Evolutionary conservation across 2,113 vertebrate genomes (phyloP), one percentile per base, ranked within the genome.

Genomic region (Collichthys lucidus): DNA sequence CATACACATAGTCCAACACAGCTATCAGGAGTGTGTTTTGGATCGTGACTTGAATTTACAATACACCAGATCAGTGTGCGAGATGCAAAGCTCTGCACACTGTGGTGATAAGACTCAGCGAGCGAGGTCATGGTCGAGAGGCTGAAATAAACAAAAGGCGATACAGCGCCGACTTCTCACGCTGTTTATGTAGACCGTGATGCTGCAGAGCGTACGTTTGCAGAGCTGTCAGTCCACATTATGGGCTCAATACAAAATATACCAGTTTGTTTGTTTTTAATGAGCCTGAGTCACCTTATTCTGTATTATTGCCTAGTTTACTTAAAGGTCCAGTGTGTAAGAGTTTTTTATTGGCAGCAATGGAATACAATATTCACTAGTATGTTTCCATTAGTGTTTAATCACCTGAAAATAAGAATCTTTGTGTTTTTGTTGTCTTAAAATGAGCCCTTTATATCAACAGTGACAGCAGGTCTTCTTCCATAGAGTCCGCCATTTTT

Each of bases 101-200:
- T 40, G 61, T 73, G 57, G 74, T 60, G 71, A 74, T 74, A 57
- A 80, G 64, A 26, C 75, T 66, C 66, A 12, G 11, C 46, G 73
- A 63, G 70, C 12, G 49, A 80, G 73, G 53, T 35, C 31, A 7
- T 1, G 53, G 63, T 66, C 63, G 53, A 76, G 47, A 57, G 49
- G 62, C 69, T 76, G 70, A 31, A 69, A 61, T 64, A 65, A 63
- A 83, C 68, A 79, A 72, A 67, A 78, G 66, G 72, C 16, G 57
- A 64, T 15, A 42, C 2, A 55, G 42, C 14, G 79, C 76, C 50
- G 60, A 80, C 59, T 83, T 56, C 64, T 78, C 60, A 59, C 9
- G 56, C 15, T 74, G 68, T 63, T 66, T 17, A 44, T 50, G 59
- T 20, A 22, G 31, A 71, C 31, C 0, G 42, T 26, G 0, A 31